Base-by-base conservation (phyloP, 2,113 vertebrate genomes). In the Thalassarche chlororhynchos region DNA sequence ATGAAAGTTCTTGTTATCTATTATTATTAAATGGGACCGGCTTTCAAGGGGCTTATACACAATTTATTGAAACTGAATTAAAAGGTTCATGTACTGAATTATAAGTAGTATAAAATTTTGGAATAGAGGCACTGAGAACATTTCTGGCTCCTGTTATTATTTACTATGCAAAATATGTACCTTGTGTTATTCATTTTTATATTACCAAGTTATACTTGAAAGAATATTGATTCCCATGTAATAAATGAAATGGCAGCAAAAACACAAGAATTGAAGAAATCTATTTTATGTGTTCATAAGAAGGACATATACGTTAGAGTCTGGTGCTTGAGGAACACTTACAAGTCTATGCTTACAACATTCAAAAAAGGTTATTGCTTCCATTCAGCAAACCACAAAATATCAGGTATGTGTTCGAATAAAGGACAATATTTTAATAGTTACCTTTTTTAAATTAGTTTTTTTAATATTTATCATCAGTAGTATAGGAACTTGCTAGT, bases 51-150 rank as follows among this genome's bases (percentile, higher is more conserved):
- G 9, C 51, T 96, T 93, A 46, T 69, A 77, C 94, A 77, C 65
- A 86, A 90, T 89, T 93, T 89, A 78, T 70, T 94, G 88, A 89
- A 74, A 84, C 14, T 21, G 89, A 91, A 89, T 94, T 85, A 96
- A 92, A 94, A 92, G 31, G 26, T 86, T 85, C 54, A 18, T 38
- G 38, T 44, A 44, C 34, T 91, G 83, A 96, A 96, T 90, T 68
- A 8, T 42, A 90, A 95, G 54, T 52, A 68, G 38, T 19, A 36
- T 24, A 66, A 72, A 81, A 74, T 61, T 91, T 55, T 58, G 54
- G 44, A 95, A 62, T 17, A 75, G 26, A 95, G 55, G 26, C 62
- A 84, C 25, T 76, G 42, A 77, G 46, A 74, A 80, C 5, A 38
- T 51, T 70, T 90, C 81, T 83, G 12, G 34, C 29, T 66, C 58